Base-by-base conservation (phyloP, 2,797 vertebrate species). In the Gobio occitaniae region DNA sequence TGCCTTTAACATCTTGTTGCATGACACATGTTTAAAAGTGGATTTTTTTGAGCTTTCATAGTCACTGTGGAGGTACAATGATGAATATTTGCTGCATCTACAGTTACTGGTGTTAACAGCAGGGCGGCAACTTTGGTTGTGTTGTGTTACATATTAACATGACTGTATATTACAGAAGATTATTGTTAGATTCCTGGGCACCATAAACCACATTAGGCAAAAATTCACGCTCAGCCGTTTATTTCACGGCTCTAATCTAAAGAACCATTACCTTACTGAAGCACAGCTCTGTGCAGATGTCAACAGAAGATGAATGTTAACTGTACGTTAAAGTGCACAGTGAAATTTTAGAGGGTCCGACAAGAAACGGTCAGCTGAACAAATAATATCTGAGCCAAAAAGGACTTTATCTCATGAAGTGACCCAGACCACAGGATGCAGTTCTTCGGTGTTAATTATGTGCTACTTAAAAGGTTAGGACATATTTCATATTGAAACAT, bases 251-350 rank as follows among this genome's bases (percentile, higher is more conserved):
- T 84, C 70, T 93, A 93, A 92, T 90, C 92, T 91, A 92, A 92
- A 94, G 93, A 94, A 95, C 93, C 95, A 95, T 96, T 95, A 94
- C 89, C 92, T 96, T 96, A 95, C 94, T 95, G 95, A 94, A 94
- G 25, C 59, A 48, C 95, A 96, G 95, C 95, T 96, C 95, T 96
- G 95, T 95, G 94, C 93, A 96, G 95, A 97, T 96, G 95, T 96
- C 96, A 96, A 93, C 93, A 91, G 94, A 96, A 96, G 96, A 97
- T 96, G 95, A 96, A 96, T 96, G 95, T 95, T 95, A 41, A 92
- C 94, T 91, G 87, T 93, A 93, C 93, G 89, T 92, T 93, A 94
- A 94, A 94, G 94, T 95, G 94, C 93, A 93, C 92, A 93, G 94
- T 95, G 94, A 96, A 96, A 96, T 96, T 95, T 90, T 93, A 96